Base-by-base conservation (phyloP, 2,113 vertebrate genomes). In the Charadrius vociferus region DNA sequence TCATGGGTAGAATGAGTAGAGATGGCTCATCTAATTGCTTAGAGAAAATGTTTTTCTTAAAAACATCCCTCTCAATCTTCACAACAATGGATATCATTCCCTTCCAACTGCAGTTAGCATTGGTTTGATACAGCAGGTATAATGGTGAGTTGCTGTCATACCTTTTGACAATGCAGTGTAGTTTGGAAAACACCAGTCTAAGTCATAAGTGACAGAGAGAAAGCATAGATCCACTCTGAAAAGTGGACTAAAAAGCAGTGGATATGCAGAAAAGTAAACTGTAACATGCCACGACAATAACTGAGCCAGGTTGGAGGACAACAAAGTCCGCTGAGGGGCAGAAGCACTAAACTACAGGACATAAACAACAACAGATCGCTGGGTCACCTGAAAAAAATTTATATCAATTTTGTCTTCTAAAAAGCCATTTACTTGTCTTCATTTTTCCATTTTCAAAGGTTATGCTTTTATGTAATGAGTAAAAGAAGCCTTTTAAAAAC, bases 401-500 rank as follows among this genome's bases (percentile, higher is more conserved):
- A 19, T 59, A 80, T 1, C 23, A 49, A 75, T 55, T 62, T 79
- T 50, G 7, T 22, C 30, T 72, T 58, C 55, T 80, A 86, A 53
- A 85, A 83, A 81, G 36, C 32, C 24, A 26, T 81, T 93, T 77
- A 34, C 12, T 79, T 52, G 23, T 30, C 74, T 90, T 88, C 47
- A 43, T 74, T 49, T 68, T 43, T 79, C 13, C n/a, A 39, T 78
- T 92, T 96, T 77, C 50, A 88, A 92, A 72, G 39, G 52, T 79
- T 92, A 66, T 50, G 12, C 18, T 74, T 91, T 81, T 37, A 32
- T 65, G 41, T 30, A 63, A 65, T 20, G 15, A 75, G 67, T 49
- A 81, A 93, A 86, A 95, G 34, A 34, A 91, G n/a, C 9, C 29
- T 91, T 95, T 88, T 52, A 12, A 65, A 94, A 77, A 72, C 59